These are phyloP conservation scores for Periparus ater DNA, from an alignment of 2,797 vertebrate genomes.

Conservation along the genomic window DNA sequence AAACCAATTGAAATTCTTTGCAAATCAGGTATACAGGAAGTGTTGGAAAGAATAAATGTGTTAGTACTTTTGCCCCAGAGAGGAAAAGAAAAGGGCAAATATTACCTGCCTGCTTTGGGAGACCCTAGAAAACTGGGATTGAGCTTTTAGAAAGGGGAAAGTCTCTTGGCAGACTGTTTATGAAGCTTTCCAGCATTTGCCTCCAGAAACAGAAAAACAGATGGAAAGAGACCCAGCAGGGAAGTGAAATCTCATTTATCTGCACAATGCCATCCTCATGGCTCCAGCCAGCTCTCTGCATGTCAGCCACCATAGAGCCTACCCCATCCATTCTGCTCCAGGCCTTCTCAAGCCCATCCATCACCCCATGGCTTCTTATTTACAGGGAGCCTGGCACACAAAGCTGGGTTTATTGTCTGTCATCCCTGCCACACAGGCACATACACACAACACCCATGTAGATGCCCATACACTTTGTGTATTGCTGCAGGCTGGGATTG, in stretches of 20 bases:
- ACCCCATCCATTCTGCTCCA: slow-evolving; percentile 22
- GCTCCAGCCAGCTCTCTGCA: slow-evolving; percentile 40
- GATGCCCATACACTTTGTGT: background rate
- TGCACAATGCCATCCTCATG: slow-evolving; percentile 58
- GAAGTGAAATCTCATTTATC: slow-evolving; percentile 73
- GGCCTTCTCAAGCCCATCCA: slow-evolving; percentile 58
- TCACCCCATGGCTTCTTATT: slow-evolving; percentile 35
- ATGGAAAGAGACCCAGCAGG: slow-evolving; percentile 85
- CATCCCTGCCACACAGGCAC: slow-evolving; percentile 21
- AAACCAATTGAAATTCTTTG: background rate
- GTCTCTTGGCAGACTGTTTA: slow-evolving; percentile 30
- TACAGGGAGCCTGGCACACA: slow-evolving; percentile 18
- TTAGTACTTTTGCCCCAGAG: background rate
- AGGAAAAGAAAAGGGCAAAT: background rate
- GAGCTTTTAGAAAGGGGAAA: background rate
- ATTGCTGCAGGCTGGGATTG: background rate
- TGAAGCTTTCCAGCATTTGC: slow-evolving; percentile 26
- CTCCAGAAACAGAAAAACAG: slow-evolving; percentile 73
- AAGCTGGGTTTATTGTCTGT: background rate
- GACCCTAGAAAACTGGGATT: background rate
- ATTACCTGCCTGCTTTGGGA: background rate
- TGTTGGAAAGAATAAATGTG: background rate
- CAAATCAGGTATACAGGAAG: background rate
- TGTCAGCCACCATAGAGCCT: background rate
- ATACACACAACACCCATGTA: background rate